These are phyloP conservation scores for Tenebrosternarchus preto DNA, from an alignment of 2,113 vertebrate genomes.

Conservation along the genomic window DNA sequence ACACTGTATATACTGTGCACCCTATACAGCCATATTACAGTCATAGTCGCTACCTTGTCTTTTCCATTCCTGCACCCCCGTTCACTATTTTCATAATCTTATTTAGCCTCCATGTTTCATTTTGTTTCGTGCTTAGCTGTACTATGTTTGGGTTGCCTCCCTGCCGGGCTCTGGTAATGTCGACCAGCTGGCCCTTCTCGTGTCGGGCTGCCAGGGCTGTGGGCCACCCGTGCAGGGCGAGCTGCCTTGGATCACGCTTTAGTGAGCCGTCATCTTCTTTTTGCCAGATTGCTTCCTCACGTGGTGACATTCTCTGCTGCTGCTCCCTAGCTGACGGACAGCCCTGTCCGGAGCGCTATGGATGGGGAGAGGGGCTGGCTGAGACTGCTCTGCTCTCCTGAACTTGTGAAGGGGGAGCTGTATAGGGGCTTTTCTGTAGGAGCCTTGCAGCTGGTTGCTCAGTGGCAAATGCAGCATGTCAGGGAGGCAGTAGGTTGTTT, in stretches of 20 bases:
- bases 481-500: neutral
- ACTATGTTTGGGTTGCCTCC: slow-evolving; percentile 57
- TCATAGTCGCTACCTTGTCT: neutral
- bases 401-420: neutral
- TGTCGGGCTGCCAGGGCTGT: slow-evolving; percentile 35
- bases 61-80: slow-evolving; percentile 26
- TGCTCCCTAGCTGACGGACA: slow-evolving; percentile 18
- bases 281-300: slow-evolving; percentile 33
- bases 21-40: neutral
- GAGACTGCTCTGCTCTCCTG: slow-evolving; percentile 26
- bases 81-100: slow-evolving; percentile 5
- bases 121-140: slow-evolving; percentile 37
- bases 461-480: slow-evolving; percentile 8
- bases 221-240: slow-evolving; percentile 21
- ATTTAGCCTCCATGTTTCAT: slow-evolving; percentile 17
- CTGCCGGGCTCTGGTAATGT: slow-evolving; percentile 62
- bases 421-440: slow-evolving; percentile 18
- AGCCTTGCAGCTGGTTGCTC: slow-evolving; percentile 1
- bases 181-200: slow-evolving; percentile 60
- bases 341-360: neutral
- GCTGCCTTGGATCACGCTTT: slow-evolving; percentile 36
- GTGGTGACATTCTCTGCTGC: slow-evolving; percentile 32
- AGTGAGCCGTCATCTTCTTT: slow-evolving; percentile 35
- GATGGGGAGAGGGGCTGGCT: neutral
- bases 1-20: slow-evolving; percentile 7